Base-by-base conservation (phyloP, 2,888 invertebrate genomes). In the Brachynemurus nebulosus region DNA sequence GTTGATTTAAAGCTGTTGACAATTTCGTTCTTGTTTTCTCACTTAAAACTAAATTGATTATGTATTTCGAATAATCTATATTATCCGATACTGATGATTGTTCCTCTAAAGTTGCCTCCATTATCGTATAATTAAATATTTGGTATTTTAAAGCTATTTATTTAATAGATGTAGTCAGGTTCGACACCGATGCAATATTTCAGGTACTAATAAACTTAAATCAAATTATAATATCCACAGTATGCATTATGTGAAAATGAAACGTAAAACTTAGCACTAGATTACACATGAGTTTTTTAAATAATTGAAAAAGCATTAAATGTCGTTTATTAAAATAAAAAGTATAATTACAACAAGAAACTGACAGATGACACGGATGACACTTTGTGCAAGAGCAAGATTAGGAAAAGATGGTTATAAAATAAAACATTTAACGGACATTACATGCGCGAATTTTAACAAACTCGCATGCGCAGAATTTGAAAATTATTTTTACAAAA, bases 1-100 rank as follows among this genome's bases (percentile, higher is more conserved):
- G 67, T 4, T 78, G 70, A 61, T 84, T 80, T 44, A 85, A 63
- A 52, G 77, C 62, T 42, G 66, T 65, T 2, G 79, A 78, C 49
- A 83, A 60, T 42, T 74, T 54, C 42, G 59, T 63, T 48, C 18
- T 40, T 7, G 40, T 23, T 19, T 19, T 20, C 9, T 16, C 33
- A 8, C 33, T 33, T 14, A 33, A 16, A 33, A n/a, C 33, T 14
- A n/a, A n/a, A 33, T 16, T 14, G n/a, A 33, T 33, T 33, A 16
- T n/a, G 16, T 14, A n/a, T 16, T 33, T 33, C 12, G 33, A 33
- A 4, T 14, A 16, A 33, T 33, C 33, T 6, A 33, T 33, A 14
- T 33, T 16, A 33, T 14, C 12, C n/a, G n/a, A 14, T n/a, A 16
- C 33, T 33, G 33, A 33, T 16, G 33, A 16, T 14, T 33, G n/a